phyloP scores from a whole-genome alignment of 2,797 vertebrate species.

The Aplochiton taeniatus region DNA sequence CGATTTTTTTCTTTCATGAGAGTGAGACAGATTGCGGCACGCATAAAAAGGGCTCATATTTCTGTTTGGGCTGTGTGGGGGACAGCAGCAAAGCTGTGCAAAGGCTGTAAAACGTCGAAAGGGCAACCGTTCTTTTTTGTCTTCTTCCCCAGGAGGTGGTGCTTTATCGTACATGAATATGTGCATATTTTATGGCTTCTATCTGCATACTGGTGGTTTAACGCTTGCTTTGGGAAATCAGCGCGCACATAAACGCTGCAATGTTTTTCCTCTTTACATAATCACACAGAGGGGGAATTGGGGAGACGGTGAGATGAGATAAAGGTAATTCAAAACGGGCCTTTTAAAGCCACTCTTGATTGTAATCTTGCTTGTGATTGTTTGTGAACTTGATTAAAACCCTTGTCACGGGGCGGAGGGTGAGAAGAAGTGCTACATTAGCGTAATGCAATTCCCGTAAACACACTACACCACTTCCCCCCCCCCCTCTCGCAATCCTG shows the following conservation, averaged over 20 bases:
- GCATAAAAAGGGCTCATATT: constrained; percentile 4
- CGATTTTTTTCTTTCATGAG: background rate
- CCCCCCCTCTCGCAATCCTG: no score
- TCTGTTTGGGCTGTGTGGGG: constrained; percentile 7
- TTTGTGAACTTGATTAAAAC: background rate
- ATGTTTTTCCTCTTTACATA: constrained; percentile 2
- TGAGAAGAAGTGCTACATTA: background rate
- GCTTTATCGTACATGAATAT: constrained; percentile 21
- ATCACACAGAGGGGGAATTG: constrained; percentile 6
- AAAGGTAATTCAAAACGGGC: constrained; percentile 11
- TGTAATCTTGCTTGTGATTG: constrained; percentile 10
- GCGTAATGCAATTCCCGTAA: background rate
- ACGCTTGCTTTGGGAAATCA: constrained; percentile 16
- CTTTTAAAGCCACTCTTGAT: constrained; percentile 8
- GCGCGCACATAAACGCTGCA: background rate
- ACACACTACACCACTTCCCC: background rate
- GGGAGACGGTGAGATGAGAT: constrained; percentile 1
- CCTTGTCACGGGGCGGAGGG: background rate
- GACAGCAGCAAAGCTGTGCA: constrained; percentile 17
- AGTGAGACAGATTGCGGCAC: constrained; percentile 10
- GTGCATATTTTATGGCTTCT: constrained; percentile 7
- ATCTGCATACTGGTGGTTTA: constrained; percentile 2
- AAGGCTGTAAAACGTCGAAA: constrained; percentile 21
- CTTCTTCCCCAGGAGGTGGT: background rate
- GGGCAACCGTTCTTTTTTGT: constrained; percentile 4